A percentile compares a stretch with the other conserved stretches of the same genome.
Conservation (phyloP, 92 coral and sea anemone species). For the Phymanthus crucifer region DNA sequence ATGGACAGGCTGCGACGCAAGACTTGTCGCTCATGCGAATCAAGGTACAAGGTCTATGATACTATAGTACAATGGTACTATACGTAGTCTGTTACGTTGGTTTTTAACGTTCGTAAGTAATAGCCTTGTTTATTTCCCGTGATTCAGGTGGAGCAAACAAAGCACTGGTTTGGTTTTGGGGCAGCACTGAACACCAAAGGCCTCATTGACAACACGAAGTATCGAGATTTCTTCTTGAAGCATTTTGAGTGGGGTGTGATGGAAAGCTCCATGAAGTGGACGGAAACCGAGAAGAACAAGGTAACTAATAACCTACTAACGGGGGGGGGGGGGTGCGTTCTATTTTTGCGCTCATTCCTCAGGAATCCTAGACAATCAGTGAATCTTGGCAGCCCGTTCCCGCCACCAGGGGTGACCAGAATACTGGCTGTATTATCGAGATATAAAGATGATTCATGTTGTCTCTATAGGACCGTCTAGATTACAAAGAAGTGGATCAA, state of each 20-base stretch:
- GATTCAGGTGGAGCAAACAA: conserved; percentile 68
- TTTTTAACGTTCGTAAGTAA: no score
- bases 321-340: no score
- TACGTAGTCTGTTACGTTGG: no score
- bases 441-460: neutral
- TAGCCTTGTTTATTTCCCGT: neutral
- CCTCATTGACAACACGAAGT: conserved; percentile 50
- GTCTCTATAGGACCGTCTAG: conserved; percentile 27
- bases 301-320: no score
- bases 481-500: conserved; percentile 39
- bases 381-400: no score
- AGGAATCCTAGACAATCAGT: no score
- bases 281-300: conserved; percentile 42
- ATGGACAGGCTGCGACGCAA: neutral
- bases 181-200: conserved; percentile 66
- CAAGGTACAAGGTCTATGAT: conserved; percentile 35
- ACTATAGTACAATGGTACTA: no score
- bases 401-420: no score
- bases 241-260: conserved; percentile 88
- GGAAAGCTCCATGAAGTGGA: conserved; percentile 82
- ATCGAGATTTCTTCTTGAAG: conserved; percentile 68
- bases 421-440: no score
- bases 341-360: no score
- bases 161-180: conserved; percentile 82
- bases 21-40: conserved; percentile 24